Conservation (phyloP, 2,797 vertebrate species). For the Trematomus bernacchii region DNA sequence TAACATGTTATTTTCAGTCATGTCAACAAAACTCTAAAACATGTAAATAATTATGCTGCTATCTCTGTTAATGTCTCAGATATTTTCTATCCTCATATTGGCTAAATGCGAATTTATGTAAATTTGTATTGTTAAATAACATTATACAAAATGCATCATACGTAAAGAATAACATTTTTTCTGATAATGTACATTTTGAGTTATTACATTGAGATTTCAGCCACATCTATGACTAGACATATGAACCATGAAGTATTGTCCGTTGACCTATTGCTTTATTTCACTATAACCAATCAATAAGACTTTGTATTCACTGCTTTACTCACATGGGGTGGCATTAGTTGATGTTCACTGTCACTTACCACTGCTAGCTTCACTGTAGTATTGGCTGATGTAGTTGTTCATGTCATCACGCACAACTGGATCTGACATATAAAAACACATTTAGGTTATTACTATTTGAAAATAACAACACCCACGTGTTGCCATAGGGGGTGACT, state of each 20-base stretch:
- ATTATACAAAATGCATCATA: background rate
- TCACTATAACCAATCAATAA: background rate
- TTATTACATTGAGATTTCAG: background rate
- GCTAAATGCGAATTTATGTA: background rate
- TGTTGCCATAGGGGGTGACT: too few species aligned
- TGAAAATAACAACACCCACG: too few species aligned
- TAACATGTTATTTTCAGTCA: background rate
- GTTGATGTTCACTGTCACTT: slow-evolving; percentile 71
- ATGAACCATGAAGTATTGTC: background rate
- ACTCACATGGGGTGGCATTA: background rate
- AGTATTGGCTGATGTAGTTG: slow-evolving; percentile 97
- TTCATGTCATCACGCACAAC: slow-evolving; percentile 94
- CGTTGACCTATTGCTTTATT: background rate
- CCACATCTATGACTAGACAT: background rate
- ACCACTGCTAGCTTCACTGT: slow-evolving; percentile 94
- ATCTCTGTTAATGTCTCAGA: background rate
- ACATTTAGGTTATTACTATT: too few species aligned
- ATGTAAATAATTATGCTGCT: background rate
- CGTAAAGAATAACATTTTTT: background rate
- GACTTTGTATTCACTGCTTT: background rate
- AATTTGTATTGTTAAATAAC: background rate
- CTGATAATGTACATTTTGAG: background rate
- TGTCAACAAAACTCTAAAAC: background rate
- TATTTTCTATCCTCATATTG: background rate
- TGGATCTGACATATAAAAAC: slow-evolving; percentile 81